Evolutionary conservation across 1,140 invertebrate genomes (phyloP), one percentile per base, ranked within the genome.

Genomic region (Hesperophylax magnus): DNA sequence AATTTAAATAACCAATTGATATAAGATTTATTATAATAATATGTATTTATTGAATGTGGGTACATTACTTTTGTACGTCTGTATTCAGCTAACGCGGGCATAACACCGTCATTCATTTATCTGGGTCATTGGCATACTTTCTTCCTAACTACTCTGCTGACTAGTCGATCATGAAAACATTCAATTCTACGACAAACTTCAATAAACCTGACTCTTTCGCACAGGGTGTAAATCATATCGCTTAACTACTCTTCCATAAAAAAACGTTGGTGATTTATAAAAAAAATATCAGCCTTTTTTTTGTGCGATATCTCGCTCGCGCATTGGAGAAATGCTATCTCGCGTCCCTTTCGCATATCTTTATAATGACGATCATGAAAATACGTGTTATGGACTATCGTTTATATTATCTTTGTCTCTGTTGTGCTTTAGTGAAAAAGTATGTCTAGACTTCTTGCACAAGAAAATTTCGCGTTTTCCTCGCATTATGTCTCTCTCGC

Each of bases 121-220:
- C 31, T 53, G 69, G 69, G 69, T 72, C 69, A 54, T 18, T 52
- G 69, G 22, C 69, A 72, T 17, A 72, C 69, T 53, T 72, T 72
- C 69, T 20, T 54, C 31, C 39, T 47, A 34, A 22, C 56, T 8
- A 20, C n/a, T 56, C 54, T 58, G 6, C 56, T 20, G 56, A 58
- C 56, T 58, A 58, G n/a, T 58, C n/a, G 56, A 18, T 58, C 56
- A 22, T 58, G 56, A 58, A 58, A 58, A 58, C 9, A 18, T 1
- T 58, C 11, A 14, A 0, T 14, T 47, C 11, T 1, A 6, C 9
- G 39, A 47, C 39, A 14, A 47, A 47, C 39, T 3, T 47, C 39
- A 47, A 47, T 47, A 47, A 0, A 47, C 11, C 39, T 14, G 39
- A 14, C 11, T 47, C 39, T 14, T 47, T 47, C 39, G 14, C 14